Base-by-base conservation (phyloP, 2,888 invertebrate genomes). In the Drosophila subquinaria region DNA sequence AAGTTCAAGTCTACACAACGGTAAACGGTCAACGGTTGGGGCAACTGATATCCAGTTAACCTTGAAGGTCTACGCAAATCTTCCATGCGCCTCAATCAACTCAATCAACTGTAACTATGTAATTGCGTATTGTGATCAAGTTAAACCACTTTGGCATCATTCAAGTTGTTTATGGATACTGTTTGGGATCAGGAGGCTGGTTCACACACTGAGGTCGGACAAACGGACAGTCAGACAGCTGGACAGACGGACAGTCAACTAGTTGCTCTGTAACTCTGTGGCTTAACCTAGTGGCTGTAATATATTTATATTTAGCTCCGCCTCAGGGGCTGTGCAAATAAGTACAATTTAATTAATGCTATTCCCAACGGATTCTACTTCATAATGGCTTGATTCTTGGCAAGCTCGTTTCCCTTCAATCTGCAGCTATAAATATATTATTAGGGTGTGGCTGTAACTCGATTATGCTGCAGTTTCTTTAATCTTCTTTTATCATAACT, bases 31-130 rank as follows among this genome's bases (percentile, higher is more conserved):
- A 47, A 43, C 48, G 47, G 60, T 52, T 61, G 57, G 17, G 13
- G 36, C 43, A 51, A 70, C 48, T 40, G 57, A 68, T 56, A 63
- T n/a, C 63, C 48, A 27, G 81, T 81, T 82, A 63, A 81, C 87
- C 87, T 84, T 86, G 84, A 50, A 40, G 17, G 45, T 65, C 40
- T 68, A 62, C 68, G 81, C 73, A 69, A 85, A 86, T 81, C 65
- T 71, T 76, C 76, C 79, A 76, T 68, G 30, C 30, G 30, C 30
- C 30, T 30, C 30, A 30, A 8, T 30, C 8, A 30, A 30, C 30
- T 30, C 30, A 30, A 8, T 30, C 30, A 30, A 30, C 30, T 30
- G 30, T 30, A 42, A 15, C 30, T 30, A n/a, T 52, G 47, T 57
- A 62, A 72, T 61, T 23, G 30, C 20, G 50, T 42, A 63, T 48